A percentile compares a stretch with the other conserved stretches of the same genome.
These are phyloP conservation scores for Notoglanidium macrostoma DNA, from an alignment of 2,797 vertebrate species.

Conservation along the genomic window DNA sequence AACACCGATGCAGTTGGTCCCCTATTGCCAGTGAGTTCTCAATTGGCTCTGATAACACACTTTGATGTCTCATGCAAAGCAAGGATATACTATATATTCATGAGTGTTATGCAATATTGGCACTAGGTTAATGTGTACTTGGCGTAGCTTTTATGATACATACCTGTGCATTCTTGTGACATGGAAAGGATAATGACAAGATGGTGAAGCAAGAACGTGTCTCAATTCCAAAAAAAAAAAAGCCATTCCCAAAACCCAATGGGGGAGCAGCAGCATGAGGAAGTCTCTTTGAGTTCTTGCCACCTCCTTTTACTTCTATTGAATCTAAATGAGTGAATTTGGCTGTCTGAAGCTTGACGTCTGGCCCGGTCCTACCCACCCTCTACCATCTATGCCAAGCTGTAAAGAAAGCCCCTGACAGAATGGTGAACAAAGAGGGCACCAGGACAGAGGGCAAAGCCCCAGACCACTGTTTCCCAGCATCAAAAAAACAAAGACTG, in stretches of 20 bases:
- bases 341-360: constrained; percentile 77
- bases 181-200: not conserved
- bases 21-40: not conserved
- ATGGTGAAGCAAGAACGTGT: not conserved
- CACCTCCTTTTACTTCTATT: constrained; percentile 54
- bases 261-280: constrained; percentile 17
- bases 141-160: not conserved
- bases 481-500: constrained; percentile 38
- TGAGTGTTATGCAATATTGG: not conserved
- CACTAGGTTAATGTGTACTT: not conserved
- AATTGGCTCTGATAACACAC: not conserved
- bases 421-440: constrained; percentile 68
- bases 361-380: constrained; percentile 57
- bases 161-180: not conserved
- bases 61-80: not conserved
- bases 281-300: constrained; percentile 38
- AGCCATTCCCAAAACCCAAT: not conserved
- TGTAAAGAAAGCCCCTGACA: constrained; percentile 56
- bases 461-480: constrained; percentile 63
- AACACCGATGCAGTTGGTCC: not conserved
- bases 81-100: not conserved
- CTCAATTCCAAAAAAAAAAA: not conserved
- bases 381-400: constrained; percentile 35
- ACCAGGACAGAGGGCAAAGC: constrained; percentile 66
- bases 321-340: constrained; percentile 85